These are phyloP conservation scores for Apoda limacodes DNA, from an alignment of 2,888 invertebrate genomes.

Conservation along the genomic window DNA sequence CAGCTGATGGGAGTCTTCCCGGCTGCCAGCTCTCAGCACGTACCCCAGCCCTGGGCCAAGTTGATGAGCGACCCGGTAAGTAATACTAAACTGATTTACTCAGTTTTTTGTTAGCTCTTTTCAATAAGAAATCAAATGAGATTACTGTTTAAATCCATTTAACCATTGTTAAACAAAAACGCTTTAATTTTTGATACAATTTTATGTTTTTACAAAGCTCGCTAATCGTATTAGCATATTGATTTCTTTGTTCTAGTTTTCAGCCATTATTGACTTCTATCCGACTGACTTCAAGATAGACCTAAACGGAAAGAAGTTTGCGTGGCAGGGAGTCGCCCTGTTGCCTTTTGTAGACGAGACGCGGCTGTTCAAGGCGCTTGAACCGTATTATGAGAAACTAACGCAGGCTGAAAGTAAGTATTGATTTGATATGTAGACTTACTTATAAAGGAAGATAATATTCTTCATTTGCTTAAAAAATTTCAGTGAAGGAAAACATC, in stretches of 20 bases:
- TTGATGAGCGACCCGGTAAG: conserved; percentile 92
- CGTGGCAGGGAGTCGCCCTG: conserved; percentile 99
- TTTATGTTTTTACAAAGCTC: no score
- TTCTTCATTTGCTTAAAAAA: conserved; percentile 1
- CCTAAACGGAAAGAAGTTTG: conserved; percentile 98
- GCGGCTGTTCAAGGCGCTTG: conserved; percentile 85
- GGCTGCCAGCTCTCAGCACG: conserved; percentile 94
- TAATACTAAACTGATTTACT: conserved; percentile 9
- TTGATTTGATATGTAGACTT: neutral
- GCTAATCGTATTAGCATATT: no score
- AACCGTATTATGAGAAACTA: conserved; percentile 82
- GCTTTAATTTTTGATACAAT: no score
- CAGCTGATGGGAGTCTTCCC: conserved; percentile 99
- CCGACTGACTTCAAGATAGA: conserved; percentile 98
- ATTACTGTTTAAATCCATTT: no score
- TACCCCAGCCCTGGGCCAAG: conserved; percentile 92
- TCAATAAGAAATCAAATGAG: no score
- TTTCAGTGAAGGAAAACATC: no score
- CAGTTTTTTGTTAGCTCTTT: conserved; percentile 1
- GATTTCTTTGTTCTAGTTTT: conserved; percentile 74
- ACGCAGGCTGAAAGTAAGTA: conserved; percentile 84
- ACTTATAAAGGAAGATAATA: no score
- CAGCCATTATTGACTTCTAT: conserved; percentile 98
- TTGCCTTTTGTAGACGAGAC: conserved; percentile 97
- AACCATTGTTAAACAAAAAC: no score